A percentile compares a stretch with the other conserved stretches of the same genome.
phyloP scores from a whole-genome alignment of 2,888 invertebrate genomes.

The Apoda limacodes region DNA sequence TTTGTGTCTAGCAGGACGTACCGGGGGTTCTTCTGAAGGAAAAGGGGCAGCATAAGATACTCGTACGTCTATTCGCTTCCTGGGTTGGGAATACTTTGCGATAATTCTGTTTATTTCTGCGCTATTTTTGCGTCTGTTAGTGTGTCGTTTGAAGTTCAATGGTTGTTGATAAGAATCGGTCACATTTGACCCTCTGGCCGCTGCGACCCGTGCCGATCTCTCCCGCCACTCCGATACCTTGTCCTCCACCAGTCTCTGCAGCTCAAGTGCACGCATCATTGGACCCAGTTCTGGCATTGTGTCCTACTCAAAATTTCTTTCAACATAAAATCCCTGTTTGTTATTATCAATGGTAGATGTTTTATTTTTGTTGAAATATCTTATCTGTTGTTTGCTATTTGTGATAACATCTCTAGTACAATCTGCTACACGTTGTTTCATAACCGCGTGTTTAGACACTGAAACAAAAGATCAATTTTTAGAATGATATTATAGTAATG shows the following conservation, averaged over 20 bases:
- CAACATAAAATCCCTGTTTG: constrained; percentile 17
- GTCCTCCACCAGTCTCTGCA: constrained; percentile 62
- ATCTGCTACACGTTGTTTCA: too few relatives aligned
- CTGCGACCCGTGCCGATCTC: constrained; percentile 61
- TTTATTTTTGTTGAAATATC: too few relatives aligned
- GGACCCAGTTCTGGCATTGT: constrained; percentile 63
- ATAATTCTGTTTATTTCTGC: constrained; percentile 67
- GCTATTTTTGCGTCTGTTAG: constrained; percentile 63
- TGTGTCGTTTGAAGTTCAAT: constrained; percentile 62
- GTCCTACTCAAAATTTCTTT: constrained; percentile 19
- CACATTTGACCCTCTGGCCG: constrained; percentile 47
- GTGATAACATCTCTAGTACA: too few relatives aligned
- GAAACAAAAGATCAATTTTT: too few relatives aligned
- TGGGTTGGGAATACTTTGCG: constrained; percentile 62
- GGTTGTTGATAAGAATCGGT: constrained; percentile 65
- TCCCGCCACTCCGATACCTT: constrained; percentile 65
- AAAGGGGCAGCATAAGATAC: constrained; percentile 27
- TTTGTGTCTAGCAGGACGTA: constrained; percentile 42
- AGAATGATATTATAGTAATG: too few relatives aligned
- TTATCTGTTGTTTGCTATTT: too few relatives aligned
- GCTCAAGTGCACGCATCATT: constrained; percentile 61
- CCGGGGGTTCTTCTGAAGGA: constrained; percentile 33
- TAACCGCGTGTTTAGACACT: too few relatives aligned
- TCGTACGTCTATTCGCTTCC: constrained; percentile 43
- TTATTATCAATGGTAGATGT: too few relatives aligned